Conservation (phyloP, 2,888 invertebrate species). For the Carabus problematicus region DNA sequence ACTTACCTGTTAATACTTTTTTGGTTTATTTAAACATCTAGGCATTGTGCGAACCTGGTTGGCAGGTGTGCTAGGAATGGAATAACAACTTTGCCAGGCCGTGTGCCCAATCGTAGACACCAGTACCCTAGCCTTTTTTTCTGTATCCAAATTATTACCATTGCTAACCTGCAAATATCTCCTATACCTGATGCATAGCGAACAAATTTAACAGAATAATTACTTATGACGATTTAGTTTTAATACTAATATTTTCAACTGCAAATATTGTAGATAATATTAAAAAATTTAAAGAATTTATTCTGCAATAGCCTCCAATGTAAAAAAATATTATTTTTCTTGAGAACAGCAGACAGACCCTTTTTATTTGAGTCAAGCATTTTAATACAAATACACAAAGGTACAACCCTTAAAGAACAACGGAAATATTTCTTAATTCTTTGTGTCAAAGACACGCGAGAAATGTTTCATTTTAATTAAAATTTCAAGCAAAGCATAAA, state of each 20-base stretch:
- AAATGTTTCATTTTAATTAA: slow-evolving; percentile 40
- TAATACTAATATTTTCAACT: no score
- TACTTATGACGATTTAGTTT: no score
- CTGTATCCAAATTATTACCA: no score
- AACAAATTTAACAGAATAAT: no score
- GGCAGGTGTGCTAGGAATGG: slow-evolving; percentile 13
- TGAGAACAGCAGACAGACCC: neutral
- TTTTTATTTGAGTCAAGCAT: slow-evolving; percentile 17
- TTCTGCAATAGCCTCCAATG: no score
- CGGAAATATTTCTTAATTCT: slow-evolving; percentile 33
- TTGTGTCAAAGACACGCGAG: slow-evolving; percentile 30
- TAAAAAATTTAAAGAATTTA: no score
- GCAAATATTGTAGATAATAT: no score
- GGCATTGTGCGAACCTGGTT: slow-evolving; percentile 1
- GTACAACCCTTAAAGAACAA: neutral
- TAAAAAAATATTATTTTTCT: slow-evolving; percentile 2
- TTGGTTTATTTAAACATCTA: slow-evolving; percentile 4
- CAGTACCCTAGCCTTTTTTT: neutral
- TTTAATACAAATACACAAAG: slow-evolving; percentile 9
- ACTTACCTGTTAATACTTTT: neutral
- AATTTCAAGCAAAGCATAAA: slow-evolving; percentile 28
- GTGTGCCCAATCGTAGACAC: slow-evolving; percentile 13
- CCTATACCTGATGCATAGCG: no score
- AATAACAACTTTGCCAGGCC: slow-evolving; percentile 15
- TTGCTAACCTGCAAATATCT: no score